Conservation (phyloP, 2,113 vertebrate genomes). For the Eira barbara region DNA sequence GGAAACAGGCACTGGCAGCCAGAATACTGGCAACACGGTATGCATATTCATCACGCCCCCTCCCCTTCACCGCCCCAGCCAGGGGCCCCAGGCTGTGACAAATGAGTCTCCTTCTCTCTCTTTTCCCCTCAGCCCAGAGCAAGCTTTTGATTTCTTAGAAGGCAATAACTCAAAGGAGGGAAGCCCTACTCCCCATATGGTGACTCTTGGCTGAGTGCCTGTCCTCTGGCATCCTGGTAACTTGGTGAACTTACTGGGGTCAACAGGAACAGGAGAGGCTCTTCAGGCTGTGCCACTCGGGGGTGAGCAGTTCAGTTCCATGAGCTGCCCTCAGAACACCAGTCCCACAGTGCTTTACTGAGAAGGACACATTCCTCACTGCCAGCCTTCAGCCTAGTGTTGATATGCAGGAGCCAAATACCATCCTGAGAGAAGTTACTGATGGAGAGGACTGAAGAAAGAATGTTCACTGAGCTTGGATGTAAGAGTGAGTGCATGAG, state of each 20-base stretch:
- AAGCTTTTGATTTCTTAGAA: background rate
- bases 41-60: too few species aligned
- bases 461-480: too few species aligned
- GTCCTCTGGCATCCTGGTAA: rapidly evolving
- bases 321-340: background rate
- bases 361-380: too few species aligned
- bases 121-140: too few species aligned
- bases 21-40: too few species aligned
- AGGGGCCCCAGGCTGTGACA: too few species aligned
- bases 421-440: too few species aligned
- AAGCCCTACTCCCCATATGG: too few species aligned
- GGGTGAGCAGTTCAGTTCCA: background rate
- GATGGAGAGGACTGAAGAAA: background rate
- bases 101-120: background rate
- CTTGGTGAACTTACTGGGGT: rapidly evolving
- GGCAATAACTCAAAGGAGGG: too few species aligned
- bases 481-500: background rate
- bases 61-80: too few species aligned
- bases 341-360: rapidly evolving
- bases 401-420: background rate
- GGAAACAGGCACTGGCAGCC: too few species aligned
- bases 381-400: rapidly evolving
- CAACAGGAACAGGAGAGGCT: background rate
- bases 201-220: rapidly evolving
- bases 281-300: rapidly evolving